These are phyloP conservation scores for Campaea margaritaria DNA, from an alignment of 2,888 invertebrate species.

Conservation along the genomic window DNA sequence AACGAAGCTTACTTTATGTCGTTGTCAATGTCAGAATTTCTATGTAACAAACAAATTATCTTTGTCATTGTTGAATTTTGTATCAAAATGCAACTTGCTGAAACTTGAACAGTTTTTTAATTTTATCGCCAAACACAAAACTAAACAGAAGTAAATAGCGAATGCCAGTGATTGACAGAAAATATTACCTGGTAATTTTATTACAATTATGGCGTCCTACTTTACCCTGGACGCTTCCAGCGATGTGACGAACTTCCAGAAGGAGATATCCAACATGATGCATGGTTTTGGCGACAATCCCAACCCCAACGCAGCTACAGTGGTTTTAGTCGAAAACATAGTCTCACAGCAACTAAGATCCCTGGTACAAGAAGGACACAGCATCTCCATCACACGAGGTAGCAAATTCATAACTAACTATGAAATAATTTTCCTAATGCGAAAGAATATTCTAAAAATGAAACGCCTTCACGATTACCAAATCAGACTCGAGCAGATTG, in stretches of 20 bases:
- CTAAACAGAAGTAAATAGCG: no score
- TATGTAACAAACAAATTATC: no score
- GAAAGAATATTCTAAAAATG: conserved; percentile 91
- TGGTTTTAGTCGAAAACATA: conserved; percentile 93
- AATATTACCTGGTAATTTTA: not conserved
- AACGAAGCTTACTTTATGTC: no score
- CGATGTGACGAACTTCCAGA: conserved; percentile 79
- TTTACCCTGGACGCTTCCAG: conserved; percentile 68
- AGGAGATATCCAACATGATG: conserved; percentile 95
- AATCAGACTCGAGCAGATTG: conserved; percentile 82
- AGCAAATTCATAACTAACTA: conserved; percentile 83
- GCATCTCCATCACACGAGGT: conserved; percentile 87
- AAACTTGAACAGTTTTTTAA: no score
- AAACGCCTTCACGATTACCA: conserved; percentile 91
- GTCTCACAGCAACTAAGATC: conserved; percentile 92
- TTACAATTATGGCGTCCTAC: conserved; percentile 76
- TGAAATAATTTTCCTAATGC: conserved; percentile 93
- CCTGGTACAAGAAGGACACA: conserved; percentile 90
- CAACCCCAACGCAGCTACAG: conserved; percentile 92
- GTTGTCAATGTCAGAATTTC: no score
- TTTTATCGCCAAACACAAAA: no score
- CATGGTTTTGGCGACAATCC: conserved; percentile 97
- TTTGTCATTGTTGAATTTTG: no score
- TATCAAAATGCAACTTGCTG: no score
- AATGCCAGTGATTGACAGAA: not conserved